Percentiles rank a stretch among this genome's conserved stretches.
phyloP scores from a whole-genome alignment of 2,113 vertebrate species.

The Craseonycteris thonglongyai region DNA sequence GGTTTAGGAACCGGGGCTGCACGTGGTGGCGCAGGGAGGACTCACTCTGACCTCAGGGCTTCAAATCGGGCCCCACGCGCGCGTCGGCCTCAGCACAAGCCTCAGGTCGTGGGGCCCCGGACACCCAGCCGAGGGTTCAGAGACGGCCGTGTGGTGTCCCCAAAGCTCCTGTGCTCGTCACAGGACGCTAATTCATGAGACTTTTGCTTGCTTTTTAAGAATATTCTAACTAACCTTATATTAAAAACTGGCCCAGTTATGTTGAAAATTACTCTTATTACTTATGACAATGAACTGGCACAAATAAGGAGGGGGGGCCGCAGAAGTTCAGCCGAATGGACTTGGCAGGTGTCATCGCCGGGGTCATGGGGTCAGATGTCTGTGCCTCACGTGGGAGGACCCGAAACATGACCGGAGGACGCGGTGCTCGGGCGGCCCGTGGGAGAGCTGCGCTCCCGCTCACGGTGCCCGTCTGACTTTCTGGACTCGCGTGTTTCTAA shows the following conservation, averaged over 20 bases:
- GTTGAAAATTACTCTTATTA: neutral
- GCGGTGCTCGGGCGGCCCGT: neutral
- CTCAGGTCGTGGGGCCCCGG: slow-evolving; percentile 60
- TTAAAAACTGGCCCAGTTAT: neutral
- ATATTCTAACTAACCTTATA: neutral
- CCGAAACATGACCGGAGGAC: slow-evolving; percentile 59
- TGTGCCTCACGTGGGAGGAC: slow-evolving; percentile 44
- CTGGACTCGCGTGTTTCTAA: slow-evolving; percentile 66
- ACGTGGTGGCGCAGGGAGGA: too few relatives aligned
- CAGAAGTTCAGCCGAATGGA: neutral
- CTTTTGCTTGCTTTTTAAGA: neutral
- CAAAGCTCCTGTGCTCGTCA: slow-evolving; percentile 11
- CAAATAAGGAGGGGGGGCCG: neutral
- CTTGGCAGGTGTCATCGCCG: neutral
- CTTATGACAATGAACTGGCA: neutral
- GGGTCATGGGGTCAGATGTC: neutral
- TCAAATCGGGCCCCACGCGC: slow-evolving; percentile 38
- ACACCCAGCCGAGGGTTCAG: slow-evolving; percentile 34
- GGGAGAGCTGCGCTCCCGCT: slow-evolving; percentile 52
- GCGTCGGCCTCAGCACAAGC: slow-evolving; percentile 67
- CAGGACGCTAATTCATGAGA: neutral
- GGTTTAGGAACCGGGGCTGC: slow-evolving; percentile 73
- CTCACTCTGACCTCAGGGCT: too few relatives aligned
- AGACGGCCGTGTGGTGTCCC: slow-evolving; percentile 43
- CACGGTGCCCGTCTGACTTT: slow-evolving; percentile 57